Percentiles rank a stretch among this genome's conserved stretches.
Conservation (phyloP, 2,797 vertebrate genomes). For the Manis pentadactyla region DNA sequence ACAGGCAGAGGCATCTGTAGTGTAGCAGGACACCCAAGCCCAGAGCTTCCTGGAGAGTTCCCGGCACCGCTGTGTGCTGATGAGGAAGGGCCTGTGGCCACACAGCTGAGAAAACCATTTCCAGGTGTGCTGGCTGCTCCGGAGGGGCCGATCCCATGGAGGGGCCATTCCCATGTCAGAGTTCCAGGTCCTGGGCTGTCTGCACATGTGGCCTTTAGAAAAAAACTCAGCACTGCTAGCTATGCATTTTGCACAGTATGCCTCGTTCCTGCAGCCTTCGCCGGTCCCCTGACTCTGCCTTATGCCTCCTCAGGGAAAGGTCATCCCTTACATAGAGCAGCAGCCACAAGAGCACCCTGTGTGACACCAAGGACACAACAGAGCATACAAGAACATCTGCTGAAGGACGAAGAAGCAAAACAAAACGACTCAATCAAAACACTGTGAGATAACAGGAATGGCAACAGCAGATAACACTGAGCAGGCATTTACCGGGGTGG, state of each 20-base stretch:
- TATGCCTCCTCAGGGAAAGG: neutral
- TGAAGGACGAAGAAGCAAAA: neutral
- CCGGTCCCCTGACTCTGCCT: neutral
- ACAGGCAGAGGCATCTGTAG: neutral
- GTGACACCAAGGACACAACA: neutral
- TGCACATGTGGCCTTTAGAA: neutral
- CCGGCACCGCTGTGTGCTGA: neutral
- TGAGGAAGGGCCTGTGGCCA: neutral
- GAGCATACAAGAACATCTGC: neutral
- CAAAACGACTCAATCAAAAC: neutral
- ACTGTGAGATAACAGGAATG: neutral
- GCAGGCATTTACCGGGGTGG: neutral
- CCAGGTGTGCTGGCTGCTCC: neutral
- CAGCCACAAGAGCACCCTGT: neutral
- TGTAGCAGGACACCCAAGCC: neutral
- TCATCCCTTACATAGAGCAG: neutral
- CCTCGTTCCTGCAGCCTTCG: neutral
- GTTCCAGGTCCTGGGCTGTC: neutral
- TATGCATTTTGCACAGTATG: neutral
- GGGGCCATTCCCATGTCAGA: neutral
- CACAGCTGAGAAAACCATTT: neutral
- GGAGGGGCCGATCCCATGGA: rapidly evolving
- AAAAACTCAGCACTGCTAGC: neutral
- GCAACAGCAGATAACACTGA: neutral
- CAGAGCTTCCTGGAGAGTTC: neutral